Evolutionary conservation across 2,797 vertebrate species (phyloP), one percentile per base, ranked within the genome.

Genomic region (Morus bassanus): DNA sequence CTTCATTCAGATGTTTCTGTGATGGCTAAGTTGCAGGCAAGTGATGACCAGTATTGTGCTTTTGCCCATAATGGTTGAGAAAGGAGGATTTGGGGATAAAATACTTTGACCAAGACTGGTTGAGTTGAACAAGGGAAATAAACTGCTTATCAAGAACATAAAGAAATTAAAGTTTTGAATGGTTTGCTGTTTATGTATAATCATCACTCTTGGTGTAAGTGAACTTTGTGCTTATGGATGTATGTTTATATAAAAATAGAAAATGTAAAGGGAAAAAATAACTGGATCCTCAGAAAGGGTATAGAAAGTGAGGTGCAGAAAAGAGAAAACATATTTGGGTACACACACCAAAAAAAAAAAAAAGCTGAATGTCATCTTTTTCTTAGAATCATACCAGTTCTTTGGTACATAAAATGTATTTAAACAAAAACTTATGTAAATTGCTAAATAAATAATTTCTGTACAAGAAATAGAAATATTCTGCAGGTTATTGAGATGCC

Each of bases 281-380:
- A 45, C 37, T 19, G 1, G 4, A 57, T 50, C 18, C 7, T 64
- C 12, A 60, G 18, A 37, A 61, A 65, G 1, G 1, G 19, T 10
- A 25, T 16, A 21, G 17, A 48, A 82, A 53, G 2, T 28, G 56
- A 80, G 14, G 3, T 39, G 5, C 9, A 73, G 25, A 79, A 85
- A 92, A 59, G 7, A 53, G 6, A 59, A 28, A 74, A 37, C 2
- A 2, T 19, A 2, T 30, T 70, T 21, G 13, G 2, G 5, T 37
- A 15, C 11, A 16, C 13, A 22, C 1, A 61, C 13, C 18, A 2
- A 37, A 23, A 2, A 7, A 43, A 3, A 5, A 48, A 43, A 18
- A 37, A 21, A 45, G 3, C n/a, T 75, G 6, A 46, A 72, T 37
- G 13, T 18, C 17, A 79, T 5, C 7, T 48, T 22, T 60, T n/a